Evolutionary conservation across 2,797 vertebrate genomes (phyloP).

Genomic region (Enteromius treurensis): DNA sequence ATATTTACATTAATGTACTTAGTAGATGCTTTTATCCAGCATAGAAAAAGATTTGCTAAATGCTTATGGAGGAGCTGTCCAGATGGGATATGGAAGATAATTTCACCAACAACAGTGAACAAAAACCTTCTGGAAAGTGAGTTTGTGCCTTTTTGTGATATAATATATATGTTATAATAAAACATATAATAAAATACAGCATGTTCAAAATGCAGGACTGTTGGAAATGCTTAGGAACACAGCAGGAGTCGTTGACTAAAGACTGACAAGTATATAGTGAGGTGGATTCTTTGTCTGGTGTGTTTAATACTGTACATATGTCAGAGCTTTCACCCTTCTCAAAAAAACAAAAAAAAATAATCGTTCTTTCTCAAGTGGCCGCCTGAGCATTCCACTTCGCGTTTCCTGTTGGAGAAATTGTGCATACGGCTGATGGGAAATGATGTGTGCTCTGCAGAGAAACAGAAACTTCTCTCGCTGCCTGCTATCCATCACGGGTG

Average conservation of each 20-base stretch:
- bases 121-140: neutral
- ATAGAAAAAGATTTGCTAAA: neutral
- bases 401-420: conserved; percentile 58
- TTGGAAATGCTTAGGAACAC: conserved; percentile 4
- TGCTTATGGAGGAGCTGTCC: neutral
- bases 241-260: conserved; percentile 17
- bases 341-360: conserved; percentile 4
- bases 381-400: conserved; percentile 56
- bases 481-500: conserved; percentile 76
- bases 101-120: neutral
- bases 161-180: conserved; percentile 20
- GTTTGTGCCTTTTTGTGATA: neutral
- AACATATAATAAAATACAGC: conserved; percentile 2
- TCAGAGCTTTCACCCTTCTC: conserved; percentile 38
- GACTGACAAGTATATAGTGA: conserved; percentile 24
- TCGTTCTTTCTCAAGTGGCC: conserved; percentile 46
- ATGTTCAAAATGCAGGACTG: conserved; percentile 15
- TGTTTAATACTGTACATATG: conserved; percentile 41
- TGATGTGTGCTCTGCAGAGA: conserved; percentile 56
- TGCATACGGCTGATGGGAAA: conserved; percentile 57
- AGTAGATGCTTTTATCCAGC: neutral
- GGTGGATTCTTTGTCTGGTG: conserved; percentile 19
- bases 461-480: conserved; percentile 72
- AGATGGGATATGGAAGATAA: neutral
- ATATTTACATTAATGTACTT: neutral